A percentile compares a stretch with the other conserved stretches of the same genome.
phyloP scores from a whole-genome alignment of 2,797 vertebrate species.

The Pogonophryne albipinna region DNA sequence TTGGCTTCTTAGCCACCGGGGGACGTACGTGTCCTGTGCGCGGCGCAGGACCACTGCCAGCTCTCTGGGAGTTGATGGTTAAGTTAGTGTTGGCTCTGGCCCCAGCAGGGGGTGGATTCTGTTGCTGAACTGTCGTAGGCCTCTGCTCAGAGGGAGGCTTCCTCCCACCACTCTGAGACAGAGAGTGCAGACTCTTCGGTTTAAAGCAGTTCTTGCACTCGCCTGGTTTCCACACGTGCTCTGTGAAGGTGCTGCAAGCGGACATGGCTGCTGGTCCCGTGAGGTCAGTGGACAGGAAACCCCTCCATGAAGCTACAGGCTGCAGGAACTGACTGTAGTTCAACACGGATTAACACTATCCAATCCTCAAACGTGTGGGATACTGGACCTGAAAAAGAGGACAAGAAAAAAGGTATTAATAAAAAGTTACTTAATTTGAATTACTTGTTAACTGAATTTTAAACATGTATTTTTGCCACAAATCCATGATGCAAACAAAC shows the following conservation, averaged over 20 bases:
- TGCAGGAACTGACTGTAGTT: constrained; percentile 57
- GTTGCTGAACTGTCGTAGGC: constrained; percentile 62
- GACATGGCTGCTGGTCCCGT: constrained; percentile 90
- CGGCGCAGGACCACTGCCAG: constrained; percentile 74
- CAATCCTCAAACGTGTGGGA: constrained; percentile 28
- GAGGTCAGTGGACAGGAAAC: constrained; percentile 85
- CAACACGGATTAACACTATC: constrained; percentile 28
- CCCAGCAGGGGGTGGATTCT: constrained; percentile 61
- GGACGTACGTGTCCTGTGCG: constrained; percentile 92
- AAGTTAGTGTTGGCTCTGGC: constrained; percentile 87
- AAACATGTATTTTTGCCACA: background rate
- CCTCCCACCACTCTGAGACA: constrained; percentile 83
- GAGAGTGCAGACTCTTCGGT: constrained; percentile 95
- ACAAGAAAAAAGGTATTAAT: constrained; percentile 24
- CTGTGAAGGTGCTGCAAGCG: constrained; percentile 98
- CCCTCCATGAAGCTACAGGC: constrained; percentile 81
- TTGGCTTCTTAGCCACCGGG: constrained; percentile 98
- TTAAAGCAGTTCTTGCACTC: constrained; percentile 99
- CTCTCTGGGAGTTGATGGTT: constrained; percentile 85
- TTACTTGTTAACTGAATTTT: background rate
- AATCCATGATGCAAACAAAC: background rate
- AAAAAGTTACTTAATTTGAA: background rate
- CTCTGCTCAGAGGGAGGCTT: constrained; percentile 81
- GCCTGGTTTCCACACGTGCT: constrained; percentile 99
- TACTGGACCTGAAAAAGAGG: constrained; percentile 60